Base-by-base conservation (phyloP, 2,888 invertebrate species). In the Heliconius charithonia region DNA sequence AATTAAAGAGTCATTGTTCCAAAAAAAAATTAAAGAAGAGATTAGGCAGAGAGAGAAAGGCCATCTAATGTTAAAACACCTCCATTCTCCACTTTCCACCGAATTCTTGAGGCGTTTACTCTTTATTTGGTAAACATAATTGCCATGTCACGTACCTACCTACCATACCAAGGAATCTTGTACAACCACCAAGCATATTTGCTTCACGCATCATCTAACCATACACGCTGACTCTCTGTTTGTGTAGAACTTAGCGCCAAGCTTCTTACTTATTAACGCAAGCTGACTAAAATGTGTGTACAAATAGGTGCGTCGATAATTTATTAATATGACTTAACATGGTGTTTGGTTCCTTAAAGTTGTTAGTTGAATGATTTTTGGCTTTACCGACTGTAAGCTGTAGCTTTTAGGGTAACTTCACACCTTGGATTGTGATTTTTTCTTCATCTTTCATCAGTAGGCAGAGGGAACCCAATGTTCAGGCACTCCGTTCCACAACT, bases 191-290 rank as follows among this genome's bases (percentile, higher is more conserved):
- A 29, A 72, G 32, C 32, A 12, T 74, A 45, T 74, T 62, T 62
- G 45, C 62, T 74, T 29, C 56, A 73, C 41, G 59, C 77, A 51
- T 73, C 77, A 81, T 70, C 74, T 74, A 80, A 79, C 75, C 77
- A 45, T 78, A 62, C 77, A 78, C 82, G 81, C 79, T 83, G 78
- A 71, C 81, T 82, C 81, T 82, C 83, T 90, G 85, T 92, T 92
- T 89, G 84, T 85, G 81, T 77, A 87, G 86, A 84, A 90, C 88
- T 92, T 92, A 91, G 86, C 89, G 84, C 83, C 79, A 81, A 90
- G 90, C 92, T 92, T 91, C 89, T 87, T 85, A 83, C 81, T 88
- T 83, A 88, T 92, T 93, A 93, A 86, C 89, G 85, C 83, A 82
- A 82, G 84, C 82, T 84, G 86, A 89, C 92, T 92, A 92, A 92